Conservation (phyloP, 2,113 vertebrate species). For the Peromyscus leucopus region DNA sequence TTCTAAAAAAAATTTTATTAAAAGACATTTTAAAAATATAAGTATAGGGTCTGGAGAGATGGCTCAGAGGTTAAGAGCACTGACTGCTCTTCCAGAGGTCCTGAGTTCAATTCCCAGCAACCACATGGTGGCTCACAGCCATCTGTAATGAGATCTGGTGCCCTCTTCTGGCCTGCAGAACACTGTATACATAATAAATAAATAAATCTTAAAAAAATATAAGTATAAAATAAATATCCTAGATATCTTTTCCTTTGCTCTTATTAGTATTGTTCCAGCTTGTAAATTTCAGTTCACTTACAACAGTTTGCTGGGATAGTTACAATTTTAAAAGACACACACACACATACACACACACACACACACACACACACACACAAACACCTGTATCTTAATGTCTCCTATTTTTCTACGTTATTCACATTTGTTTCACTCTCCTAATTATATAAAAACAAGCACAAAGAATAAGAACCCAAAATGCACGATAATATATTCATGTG, state of each 20-base stretch:
- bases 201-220: too few relatives aligned
- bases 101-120: too few relatives aligned
- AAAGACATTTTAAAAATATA: constrained; percentile 32
- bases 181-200: too few relatives aligned
- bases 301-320: constrained; percentile 6
- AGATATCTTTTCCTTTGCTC: constrained; percentile 32
- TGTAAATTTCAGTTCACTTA: constrained; percentile 32
- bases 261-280: constrained; percentile 1
- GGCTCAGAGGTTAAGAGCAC: too few relatives aligned
- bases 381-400: not conserved
- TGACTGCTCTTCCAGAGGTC: too few relatives aligned
- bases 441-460: not conserved
- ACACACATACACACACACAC: too few relatives aligned
- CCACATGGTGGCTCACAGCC: too few relatives aligned
- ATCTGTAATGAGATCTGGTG: too few relatives aligned
- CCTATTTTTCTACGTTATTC: not conserved
- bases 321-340: not conserved
- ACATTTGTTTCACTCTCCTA: not conserved
- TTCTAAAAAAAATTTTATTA: not conserved
- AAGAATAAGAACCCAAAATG: not conserved
- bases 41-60: too few relatives aligned
- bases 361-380: too few relatives aligned
- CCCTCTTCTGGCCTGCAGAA: too few relatives aligned
- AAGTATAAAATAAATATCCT: constrained; percentile 27
- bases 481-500: not conserved